A percentile compares a stretch with the other conserved stretches of the same genome.
These are phyloP conservation scores for Cheilosia impressa DNA, from an alignment of 2,888 invertebrate species.

Conservation along the genomic window DNA sequence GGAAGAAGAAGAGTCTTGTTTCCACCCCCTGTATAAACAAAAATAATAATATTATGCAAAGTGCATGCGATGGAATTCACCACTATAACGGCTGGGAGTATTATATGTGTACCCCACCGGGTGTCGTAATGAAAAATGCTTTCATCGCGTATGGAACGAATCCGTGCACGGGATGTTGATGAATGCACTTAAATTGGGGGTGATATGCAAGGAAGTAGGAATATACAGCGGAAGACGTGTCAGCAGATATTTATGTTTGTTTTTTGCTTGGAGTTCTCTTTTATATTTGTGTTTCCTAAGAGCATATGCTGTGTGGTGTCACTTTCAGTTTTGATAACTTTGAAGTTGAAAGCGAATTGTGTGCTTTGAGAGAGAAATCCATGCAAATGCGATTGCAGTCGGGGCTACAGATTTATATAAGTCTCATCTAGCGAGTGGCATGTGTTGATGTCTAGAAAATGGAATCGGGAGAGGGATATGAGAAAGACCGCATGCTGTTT, in stretches of 20 bases:
- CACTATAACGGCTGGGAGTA: slow-evolving; percentile 49
- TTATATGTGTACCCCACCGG: slow-evolving; percentile 7
- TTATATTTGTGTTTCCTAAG: slow-evolving; percentile 12
- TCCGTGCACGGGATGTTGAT: slow-evolving; percentile 52
- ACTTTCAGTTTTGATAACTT: slow-evolving; percentile 41
- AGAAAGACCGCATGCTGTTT: not conserved
- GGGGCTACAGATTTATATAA: slow-evolving; percentile 28
- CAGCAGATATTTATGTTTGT: slow-evolving; percentile 63
- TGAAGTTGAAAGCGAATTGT: slow-evolving; percentile 35
- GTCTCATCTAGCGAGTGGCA: slow-evolving; percentile 48
- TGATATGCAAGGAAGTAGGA: slow-evolving; percentile 5
- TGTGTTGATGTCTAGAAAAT: slow-evolving; percentile 2
- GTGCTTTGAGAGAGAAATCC: slow-evolving; percentile 35
- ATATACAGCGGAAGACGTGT: slow-evolving; percentile 29
- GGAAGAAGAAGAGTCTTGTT: slow-evolving; percentile 10
- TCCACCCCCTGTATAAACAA: slow-evolving; percentile 42
- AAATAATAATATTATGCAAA: slow-evolving; percentile 74
- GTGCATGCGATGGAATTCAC: slow-evolving; percentile 67
- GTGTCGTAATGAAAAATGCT: slow-evolving; percentile 61
- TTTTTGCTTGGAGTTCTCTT: slow-evolving; percentile 9
- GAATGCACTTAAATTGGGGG: slow-evolving; percentile 65
- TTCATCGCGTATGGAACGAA: slow-evolving; percentile 36
- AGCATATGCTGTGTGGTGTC: slow-evolving; percentile 41
- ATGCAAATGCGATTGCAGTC: slow-evolving; percentile 29
- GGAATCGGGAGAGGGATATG: not conserved